These are phyloP conservation scores for Serilophus lunatus DNA, from an alignment of 2,113 vertebrate species.

Conservation along the genomic window DNA sequence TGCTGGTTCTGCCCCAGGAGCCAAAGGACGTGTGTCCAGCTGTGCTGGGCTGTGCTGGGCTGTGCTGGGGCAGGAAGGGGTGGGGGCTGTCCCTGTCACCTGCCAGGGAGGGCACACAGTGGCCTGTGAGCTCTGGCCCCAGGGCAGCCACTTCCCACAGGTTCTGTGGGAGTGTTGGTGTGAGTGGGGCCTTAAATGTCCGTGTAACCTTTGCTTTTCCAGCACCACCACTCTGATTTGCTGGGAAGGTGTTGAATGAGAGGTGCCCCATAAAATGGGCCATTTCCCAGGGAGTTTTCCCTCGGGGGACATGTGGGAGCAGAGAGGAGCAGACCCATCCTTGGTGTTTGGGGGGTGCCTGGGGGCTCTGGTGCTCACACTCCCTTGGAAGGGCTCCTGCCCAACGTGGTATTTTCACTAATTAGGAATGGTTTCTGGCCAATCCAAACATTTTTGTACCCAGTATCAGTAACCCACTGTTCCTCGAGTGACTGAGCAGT, in stretches of 20 bases:
- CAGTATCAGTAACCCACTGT: background rate
- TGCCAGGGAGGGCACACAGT: rapidly evolving
- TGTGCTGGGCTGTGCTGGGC: no score
- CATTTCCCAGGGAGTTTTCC: background rate
- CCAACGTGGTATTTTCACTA: background rate
- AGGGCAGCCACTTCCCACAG: rapidly evolving
- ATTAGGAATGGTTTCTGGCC: constrained; percentile 1
- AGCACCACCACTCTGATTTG: rapidly evolving
- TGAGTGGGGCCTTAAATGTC: rapidly evolving
- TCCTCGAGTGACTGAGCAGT: background rate
- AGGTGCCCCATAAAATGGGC: rapidly evolving
- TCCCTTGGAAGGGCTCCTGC: background rate
- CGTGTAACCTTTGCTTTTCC: background rate
- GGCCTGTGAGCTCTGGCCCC: background rate
- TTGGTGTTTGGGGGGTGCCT: rapidly evolving
- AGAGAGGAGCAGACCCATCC: rapidly evolving
- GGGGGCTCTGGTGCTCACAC: background rate
- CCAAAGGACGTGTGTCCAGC: no score
- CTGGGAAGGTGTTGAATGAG: background rate
- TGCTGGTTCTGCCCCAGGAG: rapidly evolving
- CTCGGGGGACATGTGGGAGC: rapidly evolving
- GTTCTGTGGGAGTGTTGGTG: rapidly evolving
- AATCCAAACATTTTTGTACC: background rate
- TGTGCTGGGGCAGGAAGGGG: no score
- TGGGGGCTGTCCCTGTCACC: background rate